Evolutionary conservation across 2,888 invertebrate genomes (phyloP), one percentile per base, ranked within the genome.

Genomic region (Xanthorhoe designata): DNA sequence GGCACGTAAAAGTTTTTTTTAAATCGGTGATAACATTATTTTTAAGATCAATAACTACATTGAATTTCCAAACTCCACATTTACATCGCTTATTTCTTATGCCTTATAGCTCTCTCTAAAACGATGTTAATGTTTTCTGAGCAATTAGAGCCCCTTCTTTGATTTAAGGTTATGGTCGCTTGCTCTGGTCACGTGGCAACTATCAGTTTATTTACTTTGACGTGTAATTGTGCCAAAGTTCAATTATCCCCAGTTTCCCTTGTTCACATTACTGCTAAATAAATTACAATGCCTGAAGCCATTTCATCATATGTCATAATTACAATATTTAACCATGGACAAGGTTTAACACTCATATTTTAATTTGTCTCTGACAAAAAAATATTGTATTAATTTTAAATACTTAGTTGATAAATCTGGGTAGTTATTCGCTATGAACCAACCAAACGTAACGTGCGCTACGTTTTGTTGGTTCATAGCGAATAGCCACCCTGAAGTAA

Each of bases 111-210:
- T 78, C 52, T 10, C 45, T n/a, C 51, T 32, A 71, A 76, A 80
- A 75, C 80, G 82, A 82, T 76, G 87, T 84, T 88, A 90, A 90
- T 91, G 91, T 90, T 89, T 89, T 91, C 88, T 86, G 79, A 88
- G 88, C 92, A 92, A 92, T 92, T 92, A 92, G 91, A 86, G 84
- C 88, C 84, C 86, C 85, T 86, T 90, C 83, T 83, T 84, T 92
- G 91, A 91, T 92, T 91, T 90, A 89, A 88, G 90, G 89, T 91
- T 89, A 90, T 90, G 84, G 86, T 78, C 79, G 83, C 85, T 81
- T 80, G 85, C 73, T 72, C 81, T 80, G 87, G 91, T 90, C 92
- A 90, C 91, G 91, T 89, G 91, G 86, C 86, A 75, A 78, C 88
- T 88, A 90, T 91, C 90, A 90, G 87, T 91, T 85, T 89, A 90